Evolutionary conservation across 2,888 invertebrate genomes (phyloP), one percentile per base, ranked within the genome.

Genomic region (Biston betularia): DNA sequence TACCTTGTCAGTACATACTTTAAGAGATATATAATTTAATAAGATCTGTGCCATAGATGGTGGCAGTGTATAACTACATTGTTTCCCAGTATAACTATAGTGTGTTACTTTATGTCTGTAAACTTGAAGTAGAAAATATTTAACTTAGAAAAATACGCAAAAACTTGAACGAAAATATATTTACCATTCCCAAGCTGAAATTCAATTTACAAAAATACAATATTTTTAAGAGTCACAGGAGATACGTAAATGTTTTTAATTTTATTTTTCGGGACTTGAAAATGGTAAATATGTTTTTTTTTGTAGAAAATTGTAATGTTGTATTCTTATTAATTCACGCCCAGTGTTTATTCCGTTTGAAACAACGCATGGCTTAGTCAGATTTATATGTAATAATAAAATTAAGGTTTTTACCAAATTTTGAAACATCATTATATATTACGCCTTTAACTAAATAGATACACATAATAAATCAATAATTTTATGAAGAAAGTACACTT

Each of bases 21-120:
- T 83, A 75, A 78, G 74, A 74, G 63, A 46, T 66, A 63, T 69
- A 63, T 64, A 62, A 42, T 75, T 70, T 78, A 80, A 80, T 82
- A 86, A 92, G 92, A 93, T 92, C 92, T 92, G 93, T 93, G 93
- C 93, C 93, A 93, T 93, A 93, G 80, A 75, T 86, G 87, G 84
- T 91, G 92, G 92, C 92, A 89, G 85, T 86, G 86, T 87, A 87
- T 81, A 85, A 85, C 79, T 85, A 84, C 87, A 65, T 84, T 15
- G 57, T 87, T 89, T 89, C 86, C 55, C 61, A 88, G 83, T 88
- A 86, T 89, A 87, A 83, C 82, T 88, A 56, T 45, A 88, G 86
- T 84, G 80, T 86, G 78, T 85, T 88, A 89, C 87, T 89, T 81
- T 63, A 85, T 86, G 87, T 89, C 86, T 89, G 87, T 90, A 89